A percentile compares a stretch with the other conserved stretches of the same genome.
phyloP scores from a whole-genome alignment of 1,140 invertebrate species.

The Physella acuta region DNA sequence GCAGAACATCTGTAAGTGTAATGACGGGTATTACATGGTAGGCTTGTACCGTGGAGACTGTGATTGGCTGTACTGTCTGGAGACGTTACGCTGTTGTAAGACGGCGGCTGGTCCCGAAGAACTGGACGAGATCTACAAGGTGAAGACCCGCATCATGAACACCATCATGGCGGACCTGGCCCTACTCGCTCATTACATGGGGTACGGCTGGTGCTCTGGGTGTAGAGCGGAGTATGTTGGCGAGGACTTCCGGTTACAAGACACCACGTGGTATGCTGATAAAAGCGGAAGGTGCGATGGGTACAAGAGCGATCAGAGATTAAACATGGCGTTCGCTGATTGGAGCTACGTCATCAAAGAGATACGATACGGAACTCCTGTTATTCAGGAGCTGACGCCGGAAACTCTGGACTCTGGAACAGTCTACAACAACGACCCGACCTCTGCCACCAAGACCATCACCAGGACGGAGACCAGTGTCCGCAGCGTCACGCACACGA shows the following conservation, averaged over 20 bases:
- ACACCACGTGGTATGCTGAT: background rate
- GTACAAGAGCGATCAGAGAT: background rate
- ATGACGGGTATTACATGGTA: background rate
- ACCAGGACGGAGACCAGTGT: background rate
- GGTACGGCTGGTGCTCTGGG: slow-evolving; percentile 2
- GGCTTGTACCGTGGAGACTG: slow-evolving; percentile 9
- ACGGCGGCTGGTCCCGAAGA: background rate
- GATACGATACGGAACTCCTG: background rate
- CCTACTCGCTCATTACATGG: background rate
- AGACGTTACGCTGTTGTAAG: slow-evolving; percentile 3
- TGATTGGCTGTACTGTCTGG: background rate
- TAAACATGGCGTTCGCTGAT: too few relatives aligned
- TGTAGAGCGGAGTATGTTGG: background rate
- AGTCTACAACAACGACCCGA: background rate
- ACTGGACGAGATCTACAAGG: background rate
- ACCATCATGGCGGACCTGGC: slow-evolving; percentile 1
- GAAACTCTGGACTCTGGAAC: background rate
- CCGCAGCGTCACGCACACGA: background rate
- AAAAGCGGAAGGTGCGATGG: background rate
- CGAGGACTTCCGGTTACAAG: background rate
- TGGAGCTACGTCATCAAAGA: too few relatives aligned
- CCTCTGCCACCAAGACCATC: background rate
- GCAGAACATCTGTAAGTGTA: background rate
- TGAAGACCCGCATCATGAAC: background rate
- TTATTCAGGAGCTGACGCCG: background rate